Conservation (phyloP, 1,140 invertebrate species). For the Luehdorfia chinensis region DNA sequence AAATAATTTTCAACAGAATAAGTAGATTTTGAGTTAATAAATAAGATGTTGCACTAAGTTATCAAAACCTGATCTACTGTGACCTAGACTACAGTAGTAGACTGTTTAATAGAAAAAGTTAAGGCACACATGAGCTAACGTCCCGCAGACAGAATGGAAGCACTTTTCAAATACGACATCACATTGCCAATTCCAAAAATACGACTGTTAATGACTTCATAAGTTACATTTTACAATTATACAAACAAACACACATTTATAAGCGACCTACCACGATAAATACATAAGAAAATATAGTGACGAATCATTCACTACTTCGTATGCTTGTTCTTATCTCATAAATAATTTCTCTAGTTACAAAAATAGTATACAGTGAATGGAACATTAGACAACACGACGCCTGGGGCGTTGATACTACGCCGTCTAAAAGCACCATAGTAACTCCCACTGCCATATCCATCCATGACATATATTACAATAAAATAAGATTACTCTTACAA, state of each 20-base stretch:
- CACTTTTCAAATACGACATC: slow-evolving; percentile 35
- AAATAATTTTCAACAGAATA: slow-evolving; percentile 19
- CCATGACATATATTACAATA: slow-evolving; percentile 69
- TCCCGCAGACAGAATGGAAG: slow-evolving; percentile 41
- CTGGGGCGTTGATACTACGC: slow-evolving; percentile 26
- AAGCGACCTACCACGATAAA: slow-evolving; percentile 71
- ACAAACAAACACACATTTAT: slow-evolving; percentile 66
- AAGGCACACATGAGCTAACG: slow-evolving; percentile 60
- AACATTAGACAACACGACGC: slow-evolving; percentile 27
- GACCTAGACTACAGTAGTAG: slow-evolving; percentile 17
- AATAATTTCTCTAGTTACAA: slow-evolving; percentile 77
- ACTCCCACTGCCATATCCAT: slow-evolving; percentile 58
- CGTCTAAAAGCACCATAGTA: slow-evolving; percentile 58
- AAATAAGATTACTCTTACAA: slow-evolving; percentile 71
- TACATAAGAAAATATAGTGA: slow-evolving; percentile 76
- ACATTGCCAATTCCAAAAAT: slow-evolving; percentile 32
- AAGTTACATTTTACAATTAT: slow-evolving; percentile 59
- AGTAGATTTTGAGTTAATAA: slow-evolving; percentile 47
- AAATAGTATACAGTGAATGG: slow-evolving; percentile 71
- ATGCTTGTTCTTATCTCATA: slow-evolving; percentile 74
- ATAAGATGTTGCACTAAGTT: slow-evolving; percentile 70
- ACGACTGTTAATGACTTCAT: slow-evolving; percentile 51
- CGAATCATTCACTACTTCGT: slow-evolving; percentile 60
- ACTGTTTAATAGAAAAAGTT: slow-evolving; percentile 18
- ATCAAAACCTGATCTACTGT: slow-evolving; percentile 33